phyloP scores from a whole-genome alignment of 2,113 vertebrate species.

The Meriones unguiculatus region DNA sequence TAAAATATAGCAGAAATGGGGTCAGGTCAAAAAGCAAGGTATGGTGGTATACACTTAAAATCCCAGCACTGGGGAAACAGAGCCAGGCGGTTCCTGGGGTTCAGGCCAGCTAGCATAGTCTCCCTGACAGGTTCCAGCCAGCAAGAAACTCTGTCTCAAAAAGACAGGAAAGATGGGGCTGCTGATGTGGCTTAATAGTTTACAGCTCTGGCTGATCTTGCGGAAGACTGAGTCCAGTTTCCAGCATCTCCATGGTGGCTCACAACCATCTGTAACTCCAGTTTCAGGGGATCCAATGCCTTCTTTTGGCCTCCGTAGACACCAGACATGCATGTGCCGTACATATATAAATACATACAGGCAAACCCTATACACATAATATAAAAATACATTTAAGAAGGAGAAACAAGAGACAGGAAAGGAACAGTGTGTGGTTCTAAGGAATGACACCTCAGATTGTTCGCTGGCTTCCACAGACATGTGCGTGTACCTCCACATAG shows the following conservation, averaged over 20 bases:
- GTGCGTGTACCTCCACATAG: too few relatives aligned
- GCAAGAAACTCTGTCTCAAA: not conserved
- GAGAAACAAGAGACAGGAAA: not conserved
- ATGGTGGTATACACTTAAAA: not conserved
- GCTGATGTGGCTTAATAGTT: not conserved
- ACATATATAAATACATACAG: not conserved
- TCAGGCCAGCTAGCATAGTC: not conserved
- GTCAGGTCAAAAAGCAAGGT: not conserved
- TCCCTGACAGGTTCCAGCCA: not conserved
- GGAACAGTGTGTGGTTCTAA: not conserved
- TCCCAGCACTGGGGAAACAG: not conserved
- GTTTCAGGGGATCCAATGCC: not conserved
- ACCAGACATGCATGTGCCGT: not conserved
- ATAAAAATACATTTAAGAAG: not conserved
- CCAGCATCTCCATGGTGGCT: not conserved
- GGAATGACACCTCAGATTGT: too few relatives aligned
- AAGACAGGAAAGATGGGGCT: not conserved
- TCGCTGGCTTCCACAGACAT: too few relatives aligned
- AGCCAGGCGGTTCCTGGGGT: not conserved
- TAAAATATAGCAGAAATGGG: slow-evolving; percentile 27
- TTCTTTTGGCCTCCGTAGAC: not conserved
- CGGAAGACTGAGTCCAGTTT: not conserved
- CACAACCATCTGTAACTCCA: not conserved
- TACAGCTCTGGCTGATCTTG: not conserved
- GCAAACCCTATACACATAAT: not conserved